A percentile compares a stretch with the other conserved stretches of the same genome.
Evolutionary conservation across 1,140 invertebrate genomes (phyloP).

Genomic region (Delia radicum): DNA sequence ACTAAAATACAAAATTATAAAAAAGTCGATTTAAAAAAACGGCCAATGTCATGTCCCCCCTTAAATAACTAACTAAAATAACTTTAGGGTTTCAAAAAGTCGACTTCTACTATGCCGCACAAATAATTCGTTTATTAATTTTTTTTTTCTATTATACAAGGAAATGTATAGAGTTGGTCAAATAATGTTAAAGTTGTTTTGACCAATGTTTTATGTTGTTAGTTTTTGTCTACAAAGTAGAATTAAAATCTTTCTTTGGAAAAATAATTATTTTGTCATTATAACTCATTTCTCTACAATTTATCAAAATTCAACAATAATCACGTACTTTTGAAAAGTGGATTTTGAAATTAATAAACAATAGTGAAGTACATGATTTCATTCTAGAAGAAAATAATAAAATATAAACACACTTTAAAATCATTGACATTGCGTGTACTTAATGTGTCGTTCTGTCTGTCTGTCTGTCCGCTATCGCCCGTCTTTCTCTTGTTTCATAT

Average conservation of each 20-base stretch:
- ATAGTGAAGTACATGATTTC: neutral
- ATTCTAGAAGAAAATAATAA: neutral
- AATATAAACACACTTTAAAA: neutral
- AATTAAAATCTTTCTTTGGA: slow-evolving; percentile 4
- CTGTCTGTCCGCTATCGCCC: neutral
- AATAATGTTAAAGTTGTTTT: slow-evolving; percentile 6
- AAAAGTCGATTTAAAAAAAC: too few species aligned
- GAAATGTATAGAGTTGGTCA: too few species aligned
- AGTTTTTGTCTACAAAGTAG: neutral
- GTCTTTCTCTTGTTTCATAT: neutral
- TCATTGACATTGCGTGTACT: neutral
- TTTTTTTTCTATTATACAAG: too few species aligned
- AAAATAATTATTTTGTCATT: slow-evolving; percentile 22
- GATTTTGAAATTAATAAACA: neutral
- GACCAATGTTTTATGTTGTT: neutral
- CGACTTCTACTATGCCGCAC: too few species aligned
- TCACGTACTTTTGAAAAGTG: neutral
- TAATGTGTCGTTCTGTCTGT: neutral
- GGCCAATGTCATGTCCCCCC: too few species aligned
- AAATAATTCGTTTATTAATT: too few species aligned
- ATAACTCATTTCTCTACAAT: neutral
- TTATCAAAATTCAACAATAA: neutral
- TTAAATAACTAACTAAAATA: too few species aligned
- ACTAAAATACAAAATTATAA: too few species aligned
- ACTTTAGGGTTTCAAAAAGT: too few species aligned